Evolutionary conservation across 92 coral and sea anemone species (phyloP).

Genomic region (Paramuricea clavata): DNA sequence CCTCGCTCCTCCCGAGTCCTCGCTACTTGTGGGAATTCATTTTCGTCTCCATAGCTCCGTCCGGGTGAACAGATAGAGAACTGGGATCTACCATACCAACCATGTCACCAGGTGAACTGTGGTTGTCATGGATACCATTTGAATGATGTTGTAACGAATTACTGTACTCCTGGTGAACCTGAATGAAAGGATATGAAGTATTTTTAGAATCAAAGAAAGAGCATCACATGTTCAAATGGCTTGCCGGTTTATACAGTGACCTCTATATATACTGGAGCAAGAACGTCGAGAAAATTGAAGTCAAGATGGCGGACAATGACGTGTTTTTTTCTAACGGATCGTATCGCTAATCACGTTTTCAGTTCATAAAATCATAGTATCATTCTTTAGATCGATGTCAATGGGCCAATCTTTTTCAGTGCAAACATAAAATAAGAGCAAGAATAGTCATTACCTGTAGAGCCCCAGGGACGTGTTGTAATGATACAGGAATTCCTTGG

Average conservation of each 20-base stretch:
- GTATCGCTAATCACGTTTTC: too few relatives aligned
- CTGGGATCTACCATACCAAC: conserved; percentile 50
- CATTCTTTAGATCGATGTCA: too few relatives aligned
- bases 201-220: too few relatives aligned
- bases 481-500: conserved; percentile 43
- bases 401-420: not conserved
- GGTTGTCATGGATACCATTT: conserved; percentile 46
- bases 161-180: conserved; percentile 46
- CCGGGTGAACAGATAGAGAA: conserved; percentile 38
- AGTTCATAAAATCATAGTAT: too few relatives aligned
- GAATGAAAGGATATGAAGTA: not conserved
- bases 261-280: too few relatives aligned
- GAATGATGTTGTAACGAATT: conserved; percentile 39
- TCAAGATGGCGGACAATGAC: too few relatives aligned
- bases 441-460: conserved; percentile 24
- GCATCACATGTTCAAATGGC: not conserved
- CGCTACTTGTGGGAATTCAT: conserved; percentile 31
- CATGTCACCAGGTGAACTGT: conserved; percentile 38
- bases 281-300: too few relatives aligned
- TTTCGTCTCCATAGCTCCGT: conserved; percentile 28
- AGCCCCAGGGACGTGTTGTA: conserved; percentile 32
- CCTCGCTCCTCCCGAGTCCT: not conserved
- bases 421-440: not conserved
- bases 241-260: not conserved
- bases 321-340: too few relatives aligned